phyloP scores from a whole-genome alignment of 2,113 vertebrate species.

The Podocnemis expansa region DNA sequence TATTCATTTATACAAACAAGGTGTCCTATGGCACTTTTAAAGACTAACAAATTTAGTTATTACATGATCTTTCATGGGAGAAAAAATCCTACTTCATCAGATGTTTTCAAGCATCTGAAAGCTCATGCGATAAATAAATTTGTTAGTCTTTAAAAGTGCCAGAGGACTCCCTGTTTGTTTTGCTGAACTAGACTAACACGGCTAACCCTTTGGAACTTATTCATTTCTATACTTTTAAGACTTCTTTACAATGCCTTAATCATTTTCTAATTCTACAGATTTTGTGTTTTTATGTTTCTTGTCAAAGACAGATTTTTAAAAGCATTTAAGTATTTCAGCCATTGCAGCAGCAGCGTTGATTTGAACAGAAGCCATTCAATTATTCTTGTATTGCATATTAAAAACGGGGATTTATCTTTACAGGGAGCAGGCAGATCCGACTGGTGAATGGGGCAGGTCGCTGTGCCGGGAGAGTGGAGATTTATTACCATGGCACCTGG shows the following conservation, averaged over 20 bases:
- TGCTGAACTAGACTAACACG: too few species aligned
- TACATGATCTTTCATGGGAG: too few species aligned
- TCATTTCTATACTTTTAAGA: neutral
- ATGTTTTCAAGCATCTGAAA: too few species aligned
- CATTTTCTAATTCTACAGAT: neutral
- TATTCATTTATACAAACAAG: neutral
- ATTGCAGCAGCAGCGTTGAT: neutral
- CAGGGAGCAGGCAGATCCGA: neutral
- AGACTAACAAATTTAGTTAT: too few species aligned
- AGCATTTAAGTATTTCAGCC: neutral
- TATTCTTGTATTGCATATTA: neutral
- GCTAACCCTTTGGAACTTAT: too few species aligned
- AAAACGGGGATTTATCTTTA: neutral
- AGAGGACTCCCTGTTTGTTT: too few species aligned
- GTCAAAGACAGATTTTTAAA: neutral
- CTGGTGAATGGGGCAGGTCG: neutral
- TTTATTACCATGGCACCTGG: slow-evolving; percentile 75
- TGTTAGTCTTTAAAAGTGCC: too few species aligned
- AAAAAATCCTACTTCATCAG: too few species aligned
- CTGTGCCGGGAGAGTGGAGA: slow-evolving; percentile 79
- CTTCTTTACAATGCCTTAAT: neutral
- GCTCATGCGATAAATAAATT: too few species aligned
- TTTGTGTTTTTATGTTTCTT: neutral
- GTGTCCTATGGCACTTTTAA: too few species aligned
- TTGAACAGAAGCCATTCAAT: neutral